Evolutionary conservation across 1,140 invertebrate species (phyloP), one percentile per base, ranked within the genome.

Genomic region (Pachypsylla venusta): DNA sequence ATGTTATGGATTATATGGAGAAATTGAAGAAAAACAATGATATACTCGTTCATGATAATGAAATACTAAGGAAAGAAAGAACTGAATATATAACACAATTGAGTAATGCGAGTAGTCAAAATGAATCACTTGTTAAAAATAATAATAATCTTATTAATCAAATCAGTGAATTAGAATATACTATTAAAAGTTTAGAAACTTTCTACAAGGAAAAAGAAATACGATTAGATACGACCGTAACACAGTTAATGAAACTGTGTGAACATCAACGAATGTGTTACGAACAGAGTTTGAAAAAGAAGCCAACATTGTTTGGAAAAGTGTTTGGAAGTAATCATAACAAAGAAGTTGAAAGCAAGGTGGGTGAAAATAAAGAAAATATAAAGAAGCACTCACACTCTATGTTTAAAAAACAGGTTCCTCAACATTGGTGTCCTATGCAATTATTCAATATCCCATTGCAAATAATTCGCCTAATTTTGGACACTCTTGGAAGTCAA

Each of bases 211-310:
- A 48, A 22, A 48, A 48, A 22, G 42, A 48, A 19, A 22, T 48
- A 19, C 42, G 42, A 7, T 22, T 48, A 19, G 42, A 48, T 19
- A 48, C 42, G n/a, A 48, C 42, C 7, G 42, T 48, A 22, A 48
- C 7, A 7, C 42, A 48, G n/a, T 22, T 48, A 22, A n/a, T 48
- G n/a, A 48, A 48, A 22, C 42, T 48, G n/a, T 48, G 42, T 19
- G 42, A 48, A 19, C 42, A 48, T 22, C 42, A 48, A 22, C 4
- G 42, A 5, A 4, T 19, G 7, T 48, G 42, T 19, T 48, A 48
- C 42, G 42, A 48, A 22, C n/a, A 48, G 42, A 48, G 42, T n/a
- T 19, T 48, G 42, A 48, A 48, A 22, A 48, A 48, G 42, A 48
- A 48, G 22, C 42, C 42, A 4, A 48, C 16, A n/a, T 22, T 48